phyloP scores from a whole-genome alignment of 2,797 vertebrate species.

The Neopelma chrysocephalum region DNA sequence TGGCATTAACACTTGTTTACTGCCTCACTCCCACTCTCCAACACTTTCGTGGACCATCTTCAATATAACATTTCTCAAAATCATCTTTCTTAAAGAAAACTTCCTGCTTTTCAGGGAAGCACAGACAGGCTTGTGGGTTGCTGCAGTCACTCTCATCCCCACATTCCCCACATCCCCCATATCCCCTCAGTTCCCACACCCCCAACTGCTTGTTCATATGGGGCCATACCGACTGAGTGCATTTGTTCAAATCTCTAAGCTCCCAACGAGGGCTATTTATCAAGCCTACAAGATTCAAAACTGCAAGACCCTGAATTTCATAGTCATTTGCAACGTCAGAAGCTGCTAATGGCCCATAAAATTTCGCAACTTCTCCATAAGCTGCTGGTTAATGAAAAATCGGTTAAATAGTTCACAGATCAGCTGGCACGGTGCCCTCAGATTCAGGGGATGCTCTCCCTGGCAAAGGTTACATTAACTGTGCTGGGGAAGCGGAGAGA shows the following conservation, averaged over 20 bases:
- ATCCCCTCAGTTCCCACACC: rapidly evolving
- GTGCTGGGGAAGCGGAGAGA: background rate
- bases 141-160: background rate
- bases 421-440: constrained; percentile 59
- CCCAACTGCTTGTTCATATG: background rate
- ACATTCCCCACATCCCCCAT: rapidly evolving
- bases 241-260: background rate
- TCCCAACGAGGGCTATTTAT: constrained; percentile 58
- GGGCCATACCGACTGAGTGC: background rate
- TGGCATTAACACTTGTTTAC: background rate
- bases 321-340: constrained; percentile 70
- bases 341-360: constrained; percentile 77
- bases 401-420: constrained; percentile 74
- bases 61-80: background rate
- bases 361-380: constrained; percentile 77
- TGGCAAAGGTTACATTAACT: constrained; percentile 68
- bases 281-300: constrained; percentile 64
- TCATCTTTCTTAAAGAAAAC: background rate
- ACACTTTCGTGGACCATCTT: rapidly evolving
- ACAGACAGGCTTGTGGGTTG: background rate
- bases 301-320: constrained; percentile 67
- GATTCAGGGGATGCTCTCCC: constrained; percentile 31
- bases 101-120: background rate
- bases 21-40: background rate
- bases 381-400: constrained; percentile 78